A percentile compares a stretch with the other conserved stretches of the same genome.
Evolutionary conservation across 2,797 vertebrate species (phyloP).

Genomic region (Pangasius sanitwongsei): DNA sequence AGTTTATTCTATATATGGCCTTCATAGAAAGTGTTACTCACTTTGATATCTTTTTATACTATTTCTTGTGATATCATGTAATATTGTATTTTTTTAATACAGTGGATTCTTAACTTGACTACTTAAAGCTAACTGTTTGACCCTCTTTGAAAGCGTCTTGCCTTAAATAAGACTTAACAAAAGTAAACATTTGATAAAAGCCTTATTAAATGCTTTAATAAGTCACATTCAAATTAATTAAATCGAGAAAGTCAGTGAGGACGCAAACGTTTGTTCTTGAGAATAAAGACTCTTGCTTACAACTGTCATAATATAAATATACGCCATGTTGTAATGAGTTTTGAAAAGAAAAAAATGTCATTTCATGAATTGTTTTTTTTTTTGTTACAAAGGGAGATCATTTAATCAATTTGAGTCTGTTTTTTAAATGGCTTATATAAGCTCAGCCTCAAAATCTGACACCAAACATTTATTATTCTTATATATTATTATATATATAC

Average conservation of each 20-base stretch:
- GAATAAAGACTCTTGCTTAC: background rate
- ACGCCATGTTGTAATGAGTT: no score
- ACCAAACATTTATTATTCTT: background rate
- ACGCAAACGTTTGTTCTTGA: background rate
- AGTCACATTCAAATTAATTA: background rate
- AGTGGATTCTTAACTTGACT: background rate
- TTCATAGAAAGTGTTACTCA: background rate
- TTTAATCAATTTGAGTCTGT: background rate
- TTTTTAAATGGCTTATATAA: background rate
- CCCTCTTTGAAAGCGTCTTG: background rate
- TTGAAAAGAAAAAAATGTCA: no score
- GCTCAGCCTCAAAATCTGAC: background rate
- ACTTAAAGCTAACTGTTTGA: background rate
- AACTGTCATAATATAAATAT: background rate
- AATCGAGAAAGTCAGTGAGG: background rate
- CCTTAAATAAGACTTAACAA: background rate
- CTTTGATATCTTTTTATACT: background rate
- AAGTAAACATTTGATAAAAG: background rate
- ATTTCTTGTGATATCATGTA: background rate
- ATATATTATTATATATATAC: no score
- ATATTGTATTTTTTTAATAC: background rate
- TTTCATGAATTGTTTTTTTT: no score
- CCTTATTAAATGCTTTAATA: background rate
- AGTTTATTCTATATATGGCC: background rate
- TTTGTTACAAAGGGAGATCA: background rate